Base-by-base conservation (phyloP, 2,888 invertebrate genomes). In the Cetonia aurata region DNA sequence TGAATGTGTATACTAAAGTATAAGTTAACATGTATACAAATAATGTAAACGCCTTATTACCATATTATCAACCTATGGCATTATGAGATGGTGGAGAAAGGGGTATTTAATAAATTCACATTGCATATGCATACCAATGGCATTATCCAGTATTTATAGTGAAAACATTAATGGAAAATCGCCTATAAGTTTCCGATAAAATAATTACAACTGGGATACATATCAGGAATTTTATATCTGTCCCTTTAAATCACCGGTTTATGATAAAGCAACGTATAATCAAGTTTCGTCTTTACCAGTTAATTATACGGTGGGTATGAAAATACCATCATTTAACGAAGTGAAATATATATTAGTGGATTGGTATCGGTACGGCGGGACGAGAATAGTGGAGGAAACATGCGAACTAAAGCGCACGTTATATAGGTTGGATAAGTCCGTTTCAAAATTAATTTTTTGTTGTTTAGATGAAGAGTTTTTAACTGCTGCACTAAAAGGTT, bases 171-270 rank as follows among this genome's bases (percentile, higher is more conserved):
- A 52, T 25, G n/a, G 1, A 25, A n/a, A 52, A 19, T 52, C 4
- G 52, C 19, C 52, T 52, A 52, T 25, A 52, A 52, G 19, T 52
- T 52, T 52, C 12, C 25, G 52, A 52, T 52, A 52, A 52, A 52
- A 25, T 52, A 52, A 52, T 52, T 52, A 52, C 25, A 52, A 19
- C 8, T 52, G 9, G 9, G 6, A 52, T 9, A 25, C 9, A 25
- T 25, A 52, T 52, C 19, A 19, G 25, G 9, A 52, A 52, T 52
- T 52, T 25, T 52, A 52, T 52, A n/a, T 25, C 25, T 52, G 52
- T 19, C 48, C 12, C 48, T 52, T 25, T 52, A 25, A 17, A 52
- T 25, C 52, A 52, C 25, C 19, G 52, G 19, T 25, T 52, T 52
- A 52, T 37, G 52, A 19, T 25, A 25, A 10, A 52, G 52, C 19